A percentile compares a stretch with the other conserved stretches of the same genome.
Evolutionary conservation across 2,888 invertebrate species (phyloP).

Genomic region (Synanthedon formicaeformis): DNA sequence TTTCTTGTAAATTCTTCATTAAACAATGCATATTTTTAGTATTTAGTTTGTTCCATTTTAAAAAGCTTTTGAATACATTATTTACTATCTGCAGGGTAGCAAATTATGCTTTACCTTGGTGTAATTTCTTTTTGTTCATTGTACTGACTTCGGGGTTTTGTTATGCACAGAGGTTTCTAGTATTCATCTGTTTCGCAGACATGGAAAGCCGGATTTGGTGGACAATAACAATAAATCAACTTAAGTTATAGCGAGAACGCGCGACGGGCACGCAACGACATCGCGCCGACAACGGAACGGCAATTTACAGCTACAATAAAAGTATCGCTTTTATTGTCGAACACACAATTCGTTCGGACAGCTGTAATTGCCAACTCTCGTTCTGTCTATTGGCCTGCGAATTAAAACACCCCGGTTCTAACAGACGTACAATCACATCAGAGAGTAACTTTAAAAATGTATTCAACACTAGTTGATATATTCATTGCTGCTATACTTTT

Average conservation of each 20-base stretch:
- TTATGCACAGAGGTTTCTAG: not conserved
- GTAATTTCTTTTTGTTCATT: too few species aligned
- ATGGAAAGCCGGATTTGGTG: slow-evolving; percentile 10
- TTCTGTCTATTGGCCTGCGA: slow-evolving; percentile 57
- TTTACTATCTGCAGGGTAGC: too few species aligned
- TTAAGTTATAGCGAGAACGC: slow-evolving; percentile 30
- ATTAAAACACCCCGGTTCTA: slow-evolving; percentile 39
- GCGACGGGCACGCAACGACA: slow-evolving; percentile 32
- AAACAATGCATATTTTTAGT: too few species aligned
- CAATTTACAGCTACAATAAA: slow-evolving; percentile 62
- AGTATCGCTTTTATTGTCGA: slow-evolving; percentile 63
- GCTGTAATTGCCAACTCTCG: slow-evolving; percentile 61
- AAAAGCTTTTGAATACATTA: too few species aligned
- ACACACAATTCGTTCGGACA: slow-evolving; percentile 62
- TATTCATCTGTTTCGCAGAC: slow-evolving; percentile 6
- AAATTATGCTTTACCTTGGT: too few species aligned
- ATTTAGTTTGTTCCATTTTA: too few species aligned
- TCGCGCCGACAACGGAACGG: slow-evolving; percentile 37
- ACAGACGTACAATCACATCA: too few species aligned
- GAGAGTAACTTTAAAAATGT: too few species aligned
- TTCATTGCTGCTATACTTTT: too few species aligned
- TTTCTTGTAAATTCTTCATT: too few species aligned
- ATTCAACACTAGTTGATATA: too few species aligned
- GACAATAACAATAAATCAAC: slow-evolving; percentile 50
- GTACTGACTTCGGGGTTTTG: too few species aligned